Conservation (phyloP, 2,113 vertebrate genomes). For the Motacilla alba region DNA sequence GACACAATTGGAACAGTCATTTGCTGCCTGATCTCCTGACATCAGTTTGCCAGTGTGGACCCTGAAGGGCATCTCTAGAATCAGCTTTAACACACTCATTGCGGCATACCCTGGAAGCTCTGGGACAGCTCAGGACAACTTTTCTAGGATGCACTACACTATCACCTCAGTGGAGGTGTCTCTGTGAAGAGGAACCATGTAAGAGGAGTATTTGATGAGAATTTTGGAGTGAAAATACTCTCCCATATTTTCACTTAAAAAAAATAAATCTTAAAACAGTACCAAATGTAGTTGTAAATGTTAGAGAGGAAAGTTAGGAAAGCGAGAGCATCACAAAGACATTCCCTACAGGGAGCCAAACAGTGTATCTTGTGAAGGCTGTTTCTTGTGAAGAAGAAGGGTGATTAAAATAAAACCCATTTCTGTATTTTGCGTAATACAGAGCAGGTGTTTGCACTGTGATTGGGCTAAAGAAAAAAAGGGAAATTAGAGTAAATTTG, state of each 20-base stretch:
- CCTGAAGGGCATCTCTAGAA: not conserved
- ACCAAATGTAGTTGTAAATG: fast-evolving
- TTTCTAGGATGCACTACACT: not conserved
- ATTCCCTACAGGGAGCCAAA: not conserved
- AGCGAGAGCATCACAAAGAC: not conserved
- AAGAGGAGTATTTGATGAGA: not conserved
- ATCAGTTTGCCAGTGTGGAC: not conserved
- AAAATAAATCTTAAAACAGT: not conserved
- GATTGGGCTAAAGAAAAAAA: not conserved
- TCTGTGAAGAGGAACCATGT: not conserved
- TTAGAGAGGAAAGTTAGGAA: not conserved
- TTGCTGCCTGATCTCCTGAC: not conserved
- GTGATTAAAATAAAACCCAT: not conserved
- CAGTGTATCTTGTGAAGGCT: not conserved
- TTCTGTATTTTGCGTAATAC: not conserved
- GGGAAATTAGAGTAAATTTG: not conserved
- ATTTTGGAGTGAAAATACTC: not conserved
- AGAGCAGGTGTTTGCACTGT: not conserved
- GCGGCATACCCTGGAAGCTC: not conserved
- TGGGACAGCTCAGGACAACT: not conserved
- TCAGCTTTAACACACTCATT: not conserved
- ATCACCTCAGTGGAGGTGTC: not conserved
- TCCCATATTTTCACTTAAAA: not conserved
- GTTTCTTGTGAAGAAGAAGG: not conserved
- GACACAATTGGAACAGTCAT: not conserved